phyloP scores from a whole-genome alignment of 2,888 invertebrate species.

The Eilema griseolum region DNA sequence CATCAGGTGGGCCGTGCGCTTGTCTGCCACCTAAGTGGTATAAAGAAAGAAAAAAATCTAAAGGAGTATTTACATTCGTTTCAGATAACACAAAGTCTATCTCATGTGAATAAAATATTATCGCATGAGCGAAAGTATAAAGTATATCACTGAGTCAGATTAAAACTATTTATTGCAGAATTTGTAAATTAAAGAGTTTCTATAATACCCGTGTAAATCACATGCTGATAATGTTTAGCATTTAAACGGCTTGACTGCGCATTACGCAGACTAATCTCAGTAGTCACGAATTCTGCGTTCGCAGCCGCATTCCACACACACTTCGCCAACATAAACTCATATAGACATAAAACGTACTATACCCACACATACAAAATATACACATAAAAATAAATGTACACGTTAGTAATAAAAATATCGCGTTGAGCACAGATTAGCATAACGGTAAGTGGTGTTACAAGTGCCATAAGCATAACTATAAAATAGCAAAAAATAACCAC shows the following conservation, averaged over 20 bases:
- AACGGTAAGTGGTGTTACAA: not conserved
- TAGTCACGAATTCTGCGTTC: slow-evolving; percentile 59
- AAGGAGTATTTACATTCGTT: not conserved
- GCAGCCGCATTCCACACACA: slow-evolving; percentile 64
- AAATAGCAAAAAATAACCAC: slow-evolving; percentile 3
- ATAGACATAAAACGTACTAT: slow-evolving; percentile 16
- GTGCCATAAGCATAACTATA: slow-evolving; percentile 9
- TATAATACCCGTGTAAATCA: slow-evolving; percentile 31
- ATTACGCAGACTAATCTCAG: slow-evolving; percentile 62
- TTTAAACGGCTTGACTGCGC: slow-evolving; percentile 44
- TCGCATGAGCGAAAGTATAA: slow-evolving; percentile 12
- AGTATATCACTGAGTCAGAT: slow-evolving; percentile 24
- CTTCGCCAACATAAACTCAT: slow-evolving; percentile 37
- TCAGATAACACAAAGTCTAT: slow-evolving; percentile 5
- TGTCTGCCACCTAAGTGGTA: no score
- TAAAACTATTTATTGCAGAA: slow-evolving; percentile 16
- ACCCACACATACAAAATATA: not conserved
- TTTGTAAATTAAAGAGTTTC: slow-evolving; percentile 3
- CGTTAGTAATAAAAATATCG: slow-evolving; percentile 3
- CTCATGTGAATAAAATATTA: slow-evolving; percentile 13
- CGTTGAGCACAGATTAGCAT: not conserved
- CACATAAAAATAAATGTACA: not conserved
- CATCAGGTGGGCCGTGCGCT: no score
- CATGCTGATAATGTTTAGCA: slow-evolving; percentile 40
- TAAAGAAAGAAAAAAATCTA: no score